Base-by-base conservation (phyloP, 1,140 invertebrate genomes). In the Drosophila nigromelanica region DNA sequence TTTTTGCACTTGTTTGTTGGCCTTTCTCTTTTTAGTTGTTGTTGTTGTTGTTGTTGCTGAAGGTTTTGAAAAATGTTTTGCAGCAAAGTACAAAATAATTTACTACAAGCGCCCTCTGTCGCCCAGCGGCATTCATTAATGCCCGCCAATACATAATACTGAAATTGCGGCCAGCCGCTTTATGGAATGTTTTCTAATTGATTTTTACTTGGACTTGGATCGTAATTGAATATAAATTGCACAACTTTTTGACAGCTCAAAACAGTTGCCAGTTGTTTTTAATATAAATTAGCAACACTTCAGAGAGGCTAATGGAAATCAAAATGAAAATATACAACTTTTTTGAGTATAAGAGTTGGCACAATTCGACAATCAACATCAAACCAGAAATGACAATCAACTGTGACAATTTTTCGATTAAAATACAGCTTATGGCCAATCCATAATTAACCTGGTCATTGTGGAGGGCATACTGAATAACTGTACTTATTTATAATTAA, bases 171-270 rank as follows among this genome's bases (percentile, higher is more conserved):
- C 68, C 52, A 66, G 78, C 79, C 79, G 68, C 61, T 64, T 77
- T 72, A 83, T 89, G 73, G 67, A 76, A 80, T 71, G 75, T 66
- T 80, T 86, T 81, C 76, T 80, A 89, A 89, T 89, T 82, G 79
- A 83, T 86, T 86, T 87, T 76, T 47, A 75, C 77, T 80, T 72
- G 18, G 63, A 24, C 11, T 56, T 21, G 5, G 37, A 74, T 55
- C 70, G 73, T 83, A 89, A 89, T 89, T 89, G 77, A 77, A 89
- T 89, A 89, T 76, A 89, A 89, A 89, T 89, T 80, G 83, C 73
- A 43, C 76, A 89, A 89, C 69, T 89, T 89, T 70, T 70, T 89
- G 83, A 89, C 83, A 89, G 83, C 66, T 58, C 18, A 12, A 27
- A 76, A 64, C 74, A 73, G 40, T 67, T 66, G 37, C 55, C 55